phyloP scores from a whole-genome alignment of 2,888 invertebrate genomes.

The Pteria penguin region DNA sequence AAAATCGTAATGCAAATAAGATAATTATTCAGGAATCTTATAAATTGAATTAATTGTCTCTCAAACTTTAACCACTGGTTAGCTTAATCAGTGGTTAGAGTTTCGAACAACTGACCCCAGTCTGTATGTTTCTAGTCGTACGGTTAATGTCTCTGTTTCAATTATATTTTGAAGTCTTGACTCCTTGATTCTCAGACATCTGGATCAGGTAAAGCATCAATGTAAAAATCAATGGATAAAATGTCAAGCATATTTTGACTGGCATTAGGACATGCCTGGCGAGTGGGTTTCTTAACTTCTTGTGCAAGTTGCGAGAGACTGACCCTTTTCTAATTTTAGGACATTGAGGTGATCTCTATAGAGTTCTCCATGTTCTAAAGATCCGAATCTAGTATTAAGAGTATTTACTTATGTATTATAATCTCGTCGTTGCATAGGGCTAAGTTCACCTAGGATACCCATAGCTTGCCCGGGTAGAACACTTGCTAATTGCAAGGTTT shows the following conservation, averaged over 20 bases:
- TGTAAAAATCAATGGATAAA: not conserved
- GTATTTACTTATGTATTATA: not conserved
- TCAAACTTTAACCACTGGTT: no score
- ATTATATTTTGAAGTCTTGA: not conserved
- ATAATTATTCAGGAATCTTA: no score
- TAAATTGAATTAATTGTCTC: no score
- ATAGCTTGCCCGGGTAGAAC: not conserved
- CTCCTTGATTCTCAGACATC: not conserved
- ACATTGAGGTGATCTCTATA: not conserved
- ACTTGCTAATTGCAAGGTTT: slow-evolving; percentile 11
- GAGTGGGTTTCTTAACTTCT: not conserved
- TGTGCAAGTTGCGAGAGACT: not conserved
- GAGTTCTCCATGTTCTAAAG: not conserved
- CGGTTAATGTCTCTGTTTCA: not conserved
- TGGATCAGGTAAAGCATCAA: not conserved
- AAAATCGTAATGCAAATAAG: no score
- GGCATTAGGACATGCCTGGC: not conserved
- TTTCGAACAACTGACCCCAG: no score
- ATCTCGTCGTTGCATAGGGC: not conserved
- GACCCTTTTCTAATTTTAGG: not conserved
- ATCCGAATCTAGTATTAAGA: not conserved
- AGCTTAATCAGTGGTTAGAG: no score
- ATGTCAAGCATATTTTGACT: not conserved
- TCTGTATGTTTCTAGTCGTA: not conserved
- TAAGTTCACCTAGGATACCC: not conserved